Evolutionary conservation across 2,797 vertebrate genomes (phyloP).

Genomic region (Hemitrygon akajei): DNA sequence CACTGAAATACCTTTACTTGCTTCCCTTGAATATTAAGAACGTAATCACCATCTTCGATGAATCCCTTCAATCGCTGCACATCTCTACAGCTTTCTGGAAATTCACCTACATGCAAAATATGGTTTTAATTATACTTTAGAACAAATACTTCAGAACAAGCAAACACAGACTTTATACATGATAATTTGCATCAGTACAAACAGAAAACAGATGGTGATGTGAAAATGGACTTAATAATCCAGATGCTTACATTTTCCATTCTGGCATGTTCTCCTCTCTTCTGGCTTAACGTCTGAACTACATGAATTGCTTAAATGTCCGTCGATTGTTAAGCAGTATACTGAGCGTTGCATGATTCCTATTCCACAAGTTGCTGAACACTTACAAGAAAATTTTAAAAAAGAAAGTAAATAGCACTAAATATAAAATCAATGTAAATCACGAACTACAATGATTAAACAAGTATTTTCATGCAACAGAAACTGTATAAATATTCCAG

Average conservation of each 20-base stretch:
- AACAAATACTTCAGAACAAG: neutral
- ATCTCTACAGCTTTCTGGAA: slow-evolving; percentile 74
- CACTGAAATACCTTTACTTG: slow-evolving; percentile 65
- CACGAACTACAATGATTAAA: neutral
- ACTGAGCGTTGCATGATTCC: slow-evolving; percentile 80
- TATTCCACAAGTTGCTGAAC: slow-evolving; percentile 74
- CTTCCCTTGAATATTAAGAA: slow-evolving; percentile 73
- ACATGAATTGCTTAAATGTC: slow-evolving; percentile 66
- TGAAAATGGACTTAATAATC: neutral
- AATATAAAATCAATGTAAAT: neutral
- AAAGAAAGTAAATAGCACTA: slow-evolving; percentile 18
- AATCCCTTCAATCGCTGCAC: slow-evolving; percentile 58
- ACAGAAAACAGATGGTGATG: slow-evolving; percentile 9
- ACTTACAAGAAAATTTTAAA: slow-evolving; percentile 57
- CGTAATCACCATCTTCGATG: slow-evolving; percentile 72
- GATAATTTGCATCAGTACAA: neutral
- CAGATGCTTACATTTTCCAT: slow-evolving; percentile 41
- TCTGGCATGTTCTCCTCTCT: slow-evolving; percentile 67
- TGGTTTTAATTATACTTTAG: slow-evolving; percentile 4
- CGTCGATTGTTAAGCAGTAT: slow-evolving; percentile 70
- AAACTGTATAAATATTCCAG: neutral
- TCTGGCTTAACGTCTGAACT: slow-evolving; percentile 63
- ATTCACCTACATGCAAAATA: slow-evolving; percentile 59
- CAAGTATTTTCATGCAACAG: neutral
- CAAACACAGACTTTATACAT: neutral